Percentiles rank a stretch among this genome's conserved stretches.
phyloP scores from a whole-genome alignment of 2,113 vertebrate genomes.

The Pseudorhombus dupliciocellatus region DNA sequence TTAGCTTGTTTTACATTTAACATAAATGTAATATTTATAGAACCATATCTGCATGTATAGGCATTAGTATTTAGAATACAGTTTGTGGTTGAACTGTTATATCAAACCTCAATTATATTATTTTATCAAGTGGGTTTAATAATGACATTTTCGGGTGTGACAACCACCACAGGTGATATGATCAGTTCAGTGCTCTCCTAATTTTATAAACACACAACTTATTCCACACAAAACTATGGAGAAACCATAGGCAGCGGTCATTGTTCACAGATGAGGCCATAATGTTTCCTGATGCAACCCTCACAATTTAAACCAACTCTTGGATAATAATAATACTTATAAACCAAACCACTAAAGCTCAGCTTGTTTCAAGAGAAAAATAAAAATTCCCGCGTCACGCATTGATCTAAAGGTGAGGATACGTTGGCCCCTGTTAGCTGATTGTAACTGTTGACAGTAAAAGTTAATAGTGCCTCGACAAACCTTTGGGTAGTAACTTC shows the following conservation, averaged over 20 bases:
- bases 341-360: slow-evolving; percentile 23
- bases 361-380: slow-evolving; percentile 22
- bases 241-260: neutral
- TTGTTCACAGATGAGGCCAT: slow-evolving; percentile 8
- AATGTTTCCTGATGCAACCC: slow-evolving; percentile 27
- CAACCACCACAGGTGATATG: no score
- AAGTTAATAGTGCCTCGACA: neutral
- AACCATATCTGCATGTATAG: no score
- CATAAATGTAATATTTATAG: no score
- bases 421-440: neutral
- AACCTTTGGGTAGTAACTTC: neutral
- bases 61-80: no score
- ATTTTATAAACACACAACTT: neutral
- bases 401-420: slow-evolving; percentile 2
- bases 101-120: no score
- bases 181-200: no score
- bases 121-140: no score
- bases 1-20: neutral
- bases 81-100: no score
- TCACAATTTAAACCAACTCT: slow-evolving; percentile 8
- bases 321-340: slow-evolving; percentile 10
- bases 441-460: neutral
- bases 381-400: slow-evolving; percentile 41
- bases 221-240: neutral
- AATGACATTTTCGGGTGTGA: no score